These are phyloP conservation scores for Drosophila ironensis DNA, from an alignment of 1,140 invertebrate genomes.

Conservation along the genomic window DNA sequence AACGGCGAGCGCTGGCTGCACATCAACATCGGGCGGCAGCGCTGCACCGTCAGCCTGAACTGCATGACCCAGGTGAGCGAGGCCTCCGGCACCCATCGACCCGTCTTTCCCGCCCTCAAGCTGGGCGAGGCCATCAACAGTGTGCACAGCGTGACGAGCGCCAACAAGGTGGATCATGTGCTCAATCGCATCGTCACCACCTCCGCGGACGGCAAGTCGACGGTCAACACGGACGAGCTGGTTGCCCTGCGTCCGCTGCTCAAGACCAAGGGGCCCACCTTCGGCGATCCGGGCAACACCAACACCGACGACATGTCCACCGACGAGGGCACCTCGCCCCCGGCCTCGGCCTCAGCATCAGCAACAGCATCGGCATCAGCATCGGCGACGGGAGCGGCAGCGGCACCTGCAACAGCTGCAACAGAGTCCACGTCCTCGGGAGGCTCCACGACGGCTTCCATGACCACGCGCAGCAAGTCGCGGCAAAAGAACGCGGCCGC, in stretches of 20 bases:
- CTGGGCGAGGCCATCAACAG: constrained; percentile 62
- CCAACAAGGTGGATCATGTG: constrained; percentile 42
- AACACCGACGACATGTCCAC: neutral
- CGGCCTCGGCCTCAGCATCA: neutral
- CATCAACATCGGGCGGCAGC: constrained; percentile 88
- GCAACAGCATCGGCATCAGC: neutral
- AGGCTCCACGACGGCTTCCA: constrained; percentile 9
- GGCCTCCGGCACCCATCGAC: constrained; percentile 91
- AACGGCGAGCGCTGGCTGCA: constrained; percentile 88
- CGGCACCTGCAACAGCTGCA: neutral
- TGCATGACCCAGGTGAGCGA: constrained; percentile 93
- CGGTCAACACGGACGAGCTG: constrained; percentile 43
- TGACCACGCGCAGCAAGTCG: constrained; percentile 64
- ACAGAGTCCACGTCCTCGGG: neutral
- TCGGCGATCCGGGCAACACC: no score
- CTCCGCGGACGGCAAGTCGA: no score
- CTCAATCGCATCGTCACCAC: no score
- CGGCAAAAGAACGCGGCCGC: constrained; percentile 55
- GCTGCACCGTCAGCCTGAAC: constrained; percentile 91
- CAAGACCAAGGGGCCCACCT: constrained; percentile 25
- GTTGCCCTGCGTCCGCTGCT: constrained; percentile 45
- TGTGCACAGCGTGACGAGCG: constrained; percentile 26
- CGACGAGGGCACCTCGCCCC: neutral
- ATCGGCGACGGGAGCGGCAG: neutral
- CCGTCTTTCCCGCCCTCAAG: constrained; percentile 89